Conservation (phyloP, 1,140 invertebrate species). For the Trichoplusia ni region DNA sequence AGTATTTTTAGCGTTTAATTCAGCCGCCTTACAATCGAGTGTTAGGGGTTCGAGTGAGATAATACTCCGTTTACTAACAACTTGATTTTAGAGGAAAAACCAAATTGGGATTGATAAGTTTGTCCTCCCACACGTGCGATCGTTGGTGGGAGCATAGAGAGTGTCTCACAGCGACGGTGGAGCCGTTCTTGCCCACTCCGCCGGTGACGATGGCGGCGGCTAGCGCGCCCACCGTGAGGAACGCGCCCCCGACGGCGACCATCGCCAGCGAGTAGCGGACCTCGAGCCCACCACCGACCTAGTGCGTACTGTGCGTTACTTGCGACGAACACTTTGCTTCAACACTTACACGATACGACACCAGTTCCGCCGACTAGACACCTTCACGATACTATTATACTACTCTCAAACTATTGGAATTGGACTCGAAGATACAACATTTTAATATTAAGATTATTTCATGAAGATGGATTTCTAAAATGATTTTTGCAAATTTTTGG, state of each 20-base stretch:
- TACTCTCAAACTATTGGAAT: too few relatives aligned
- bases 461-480: too few relatives aligned
- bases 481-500: too few relatives aligned
- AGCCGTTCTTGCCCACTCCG: slow-evolving; percentile 98
- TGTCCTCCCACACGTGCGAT: slow-evolving; percentile 9
- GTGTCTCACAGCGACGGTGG: slow-evolving; percentile 91
- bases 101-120: neutral
- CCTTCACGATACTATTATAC: too few relatives aligned
- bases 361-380: slow-evolving; percentile 16
- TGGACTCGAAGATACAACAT: too few relatives aligned
- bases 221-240: slow-evolving; percentile 86
- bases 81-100: neutral
- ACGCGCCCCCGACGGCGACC: slow-evolving; percentile 86
- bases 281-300: slow-evolving; percentile 82
- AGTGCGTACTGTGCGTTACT: slow-evolving; percentile 30
- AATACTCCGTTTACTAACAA: neutral
- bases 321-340: neutral
- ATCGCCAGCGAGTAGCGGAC: slow-evolving; percentile 88
- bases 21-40: too few relatives aligned
- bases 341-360: neutral
- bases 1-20: neutral
- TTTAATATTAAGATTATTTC: too few relatives aligned
- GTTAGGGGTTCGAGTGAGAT: too few relatives aligned
- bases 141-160: slow-evolving; percentile 4
- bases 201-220: slow-evolving; percentile 93